Base-by-base conservation (phyloP, 2,797 vertebrate genomes). In the Mormyrus hasselquistii region DNA sequence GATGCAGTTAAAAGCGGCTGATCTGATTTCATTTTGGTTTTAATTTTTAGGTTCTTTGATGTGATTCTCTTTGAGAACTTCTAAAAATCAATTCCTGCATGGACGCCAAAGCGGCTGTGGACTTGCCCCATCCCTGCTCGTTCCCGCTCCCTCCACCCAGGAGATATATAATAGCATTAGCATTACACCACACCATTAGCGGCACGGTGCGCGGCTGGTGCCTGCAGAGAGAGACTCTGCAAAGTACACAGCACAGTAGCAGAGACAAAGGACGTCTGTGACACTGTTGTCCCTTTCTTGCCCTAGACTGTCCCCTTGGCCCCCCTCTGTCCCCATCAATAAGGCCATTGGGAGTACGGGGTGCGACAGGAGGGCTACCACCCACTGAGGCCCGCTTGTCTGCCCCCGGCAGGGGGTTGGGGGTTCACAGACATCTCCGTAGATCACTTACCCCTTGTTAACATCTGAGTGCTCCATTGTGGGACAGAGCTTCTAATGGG, bases 251-350 rank as follows among this genome's bases (percentile, higher is more conserved):
- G 91, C 91, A 93, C 91, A 93, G 92, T 92, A 90, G 89, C 92
- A 53, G 69, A 92, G 91, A 95, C 94, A 95, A 95, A 95, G 93
- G 94, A 52, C 57, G 90, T 87, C 93, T 93, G 92, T 93, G 92
- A 94, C 93, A 94, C 91, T 93, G 92, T 94, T 90, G 91, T 90
- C 92, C 87, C n/a, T 88, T 90, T 89, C 91, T 91, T 89, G 3
- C 90, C 76, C 90, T 86, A 89, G 88, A 89, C 88, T 87, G 73
- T 73, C 84, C 25, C 57, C 19, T 76, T 88, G 88, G 87, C 25
- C 53, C 89, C 52, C 19, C 69, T 82, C 88, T 4, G 8, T 73
- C 89, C 69, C 92, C 85, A 89, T 93, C 92, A 94, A 93, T 94
- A 89, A 90, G 87, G 87, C 91, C 91, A 93, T 91, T 94, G 93